Evolutionary conservation across 2,888 invertebrate species (phyloP), one percentile per base, ranked within the genome.

Genomic region (Tortrix viridana): DNA sequence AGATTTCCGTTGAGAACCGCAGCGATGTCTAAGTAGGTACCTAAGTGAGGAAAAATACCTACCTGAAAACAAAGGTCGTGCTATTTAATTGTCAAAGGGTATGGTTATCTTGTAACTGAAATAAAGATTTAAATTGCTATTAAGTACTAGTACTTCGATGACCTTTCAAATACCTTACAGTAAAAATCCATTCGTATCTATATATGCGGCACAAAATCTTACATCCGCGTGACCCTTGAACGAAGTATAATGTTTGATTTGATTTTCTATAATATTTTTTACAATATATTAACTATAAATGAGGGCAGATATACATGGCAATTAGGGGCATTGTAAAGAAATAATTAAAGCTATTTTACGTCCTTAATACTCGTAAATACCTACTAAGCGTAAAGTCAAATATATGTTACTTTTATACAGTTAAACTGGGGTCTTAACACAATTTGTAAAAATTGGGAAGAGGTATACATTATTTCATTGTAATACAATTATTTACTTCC

Each of bases 321-420:
- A 44, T 44, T 18, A 44, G 5, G 12, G 4, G 23, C 9, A 6
- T 23, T 43, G 26, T 46, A 41, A 41, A 46, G 6, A 37, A 53
- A 46, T 56, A 52, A 41, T 60, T 65, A 60, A 56, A 56, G 61
- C 58, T 57, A 52, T 54, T 38, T 48, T 47, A 53, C 41, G 26
- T 26, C 41, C 20, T 47, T 53, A 32, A 20, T 41, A 43, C 14
- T 43, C 43, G 46, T 49, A 56, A 56, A 44, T 47, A 46, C 12
- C 43, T 56, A 50, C n/a, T 26, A 58, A 59, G 49, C 44, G 52
- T 50, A 52, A 50, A 43, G 12, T 52, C 41, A 26, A 59, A 52
- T 49, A 20, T 7, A n/a, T 9, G 46, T 46, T 37, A 38, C 14
- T 16, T n/a, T 38, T 52, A 44, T 44, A 19, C 44, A 44, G 2